Base-by-base conservation (phyloP, 1,140 invertebrate species). In the Leptinotarsa texana region DNA sequence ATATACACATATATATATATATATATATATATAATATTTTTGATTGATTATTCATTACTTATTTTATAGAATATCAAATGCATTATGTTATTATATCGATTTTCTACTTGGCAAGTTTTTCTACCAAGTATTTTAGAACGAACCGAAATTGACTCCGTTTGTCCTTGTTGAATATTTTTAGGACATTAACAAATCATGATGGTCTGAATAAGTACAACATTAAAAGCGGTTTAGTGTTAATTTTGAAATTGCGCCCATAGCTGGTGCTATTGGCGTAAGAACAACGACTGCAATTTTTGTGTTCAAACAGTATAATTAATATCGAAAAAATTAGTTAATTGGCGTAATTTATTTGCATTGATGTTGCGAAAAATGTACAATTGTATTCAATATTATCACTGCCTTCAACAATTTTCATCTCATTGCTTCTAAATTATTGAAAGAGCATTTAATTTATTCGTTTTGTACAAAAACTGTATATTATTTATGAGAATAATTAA, bases 351-450 rank as follows among this genome's bases (percentile, higher is more conserved):
- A 69, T 75, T 47, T 51, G 48, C 67, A 72, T 73, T 77, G 51
- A 57, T 57, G 51, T 57, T 13, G 51, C 51, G 51, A 69, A 63
- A 33, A 18, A 47, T 66, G 62, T 66, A 78, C 72, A 75, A 78
- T 73, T 75, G 71, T 76, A 78, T 78, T 78, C 63, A 75, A 79
- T 70, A 75, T 65, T 74, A 77, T 77, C 79, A 80, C 79, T 80
- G 79, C 79, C 79, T 77, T 68, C 49, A 74, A 74, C 51, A 65
- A 62, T 73, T 71, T 74, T 73, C 71, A 78, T 78, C 77, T 77
- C 75, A 75, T 80, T 75, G 73, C 74, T 74, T 80, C 70, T 77
- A 77, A 79, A 77, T 75, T 77, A 77, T 77, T 76, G 70, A 18
- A 72, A 71, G 69, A 75, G 71, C 71, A 76, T 76, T 78, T 79